phyloP scores from a whole-genome alignment of 2,888 invertebrate genomes.

The Achlya flavicornis region DNA sequence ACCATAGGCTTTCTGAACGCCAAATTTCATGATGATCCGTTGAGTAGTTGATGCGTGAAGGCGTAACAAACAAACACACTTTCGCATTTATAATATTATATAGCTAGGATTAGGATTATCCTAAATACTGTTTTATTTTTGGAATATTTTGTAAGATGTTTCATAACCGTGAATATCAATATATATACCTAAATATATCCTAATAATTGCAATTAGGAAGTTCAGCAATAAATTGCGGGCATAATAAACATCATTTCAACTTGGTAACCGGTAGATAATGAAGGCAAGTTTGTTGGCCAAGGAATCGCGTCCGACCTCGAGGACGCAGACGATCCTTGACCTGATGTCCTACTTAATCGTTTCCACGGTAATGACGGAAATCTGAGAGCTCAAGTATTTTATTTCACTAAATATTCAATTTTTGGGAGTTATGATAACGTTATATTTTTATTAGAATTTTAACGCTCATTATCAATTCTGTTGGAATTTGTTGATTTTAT shows the following conservation, averaged over 20 bases:
- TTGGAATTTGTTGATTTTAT: too few relatives aligned
- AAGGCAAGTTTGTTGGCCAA: conserved; percentile 33
- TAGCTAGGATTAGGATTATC: too few relatives aligned
- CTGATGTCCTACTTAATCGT: conserved; percentile 55
- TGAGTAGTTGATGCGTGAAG: too few relatives aligned
- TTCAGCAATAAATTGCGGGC: conserved; percentile 30
- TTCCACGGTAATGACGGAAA: conserved; percentile 32
- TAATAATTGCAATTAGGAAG: conserved; percentile 33
- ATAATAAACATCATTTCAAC: conserved; percentile 39
- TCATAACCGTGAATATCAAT: not conserved
- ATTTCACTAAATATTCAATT: conserved; percentile 33
- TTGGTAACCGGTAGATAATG: conserved; percentile 41
- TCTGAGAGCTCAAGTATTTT: conserved; percentile 23
- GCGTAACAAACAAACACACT: too few relatives aligned
- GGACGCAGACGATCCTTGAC: conserved; percentile 60
- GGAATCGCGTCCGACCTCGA: conserved; percentile 32
- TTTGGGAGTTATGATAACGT: conserved; percentile 5
- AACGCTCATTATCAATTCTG: too few relatives aligned
- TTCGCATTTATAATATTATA: too few relatives aligned
- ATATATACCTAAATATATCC: not conserved
- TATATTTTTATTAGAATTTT: too few relatives aligned
- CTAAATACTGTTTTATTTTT: too few relatives aligned
- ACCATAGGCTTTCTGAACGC: too few relatives aligned
- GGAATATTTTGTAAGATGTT: too few relatives aligned
- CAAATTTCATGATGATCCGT: too few relatives aligned